Percentiles rank a stretch among this genome's conserved stretches.
Conservation (phyloP, 1,140 invertebrate species). For the Acromyrmex charruanus region DNA sequence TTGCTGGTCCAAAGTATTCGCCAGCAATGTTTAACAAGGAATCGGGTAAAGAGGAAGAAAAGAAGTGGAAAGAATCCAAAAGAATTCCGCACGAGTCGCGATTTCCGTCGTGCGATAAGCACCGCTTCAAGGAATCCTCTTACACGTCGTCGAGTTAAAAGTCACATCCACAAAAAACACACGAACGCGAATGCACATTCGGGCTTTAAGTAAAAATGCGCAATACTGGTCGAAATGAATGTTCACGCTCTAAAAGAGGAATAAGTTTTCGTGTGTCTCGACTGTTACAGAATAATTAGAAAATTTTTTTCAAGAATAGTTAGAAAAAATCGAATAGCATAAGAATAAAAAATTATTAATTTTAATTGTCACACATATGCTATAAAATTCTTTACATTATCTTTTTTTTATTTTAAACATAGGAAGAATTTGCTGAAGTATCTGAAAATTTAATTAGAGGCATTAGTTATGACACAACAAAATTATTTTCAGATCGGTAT, state of each 20-base stretch:
- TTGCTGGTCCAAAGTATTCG: slow-evolving; percentile 53
- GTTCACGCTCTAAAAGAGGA: not conserved
- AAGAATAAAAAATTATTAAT: not conserved
- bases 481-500: no score
- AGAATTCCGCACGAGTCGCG: slow-evolving; percentile 41
- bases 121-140: slow-evolving; percentile 47
- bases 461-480: no score
- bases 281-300: not conserved
- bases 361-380: not conserved
- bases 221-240: not conserved
- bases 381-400: not conserved
- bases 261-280: not conserved
- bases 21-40: slow-evolving; percentile 68
- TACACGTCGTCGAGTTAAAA: slow-evolving; percentile 56
- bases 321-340: not conserved
- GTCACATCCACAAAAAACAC: slow-evolving; percentile 50
- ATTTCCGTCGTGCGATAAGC: slow-evolving; percentile 63
- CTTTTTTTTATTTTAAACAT: not conserved
- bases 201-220: slow-evolving; percentile 1
- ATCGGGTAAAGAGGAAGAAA: slow-evolving; percentile 38
- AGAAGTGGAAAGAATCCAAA: slow-evolving; percentile 50
- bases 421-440: no score
- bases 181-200: not conserved
- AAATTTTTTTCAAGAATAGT: not conserved
- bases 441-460: no score